These are phyloP conservation scores for Rhaphigaster nebulosa DNA, from an alignment of 2,888 invertebrate genomes.

Conservation along the genomic window DNA sequence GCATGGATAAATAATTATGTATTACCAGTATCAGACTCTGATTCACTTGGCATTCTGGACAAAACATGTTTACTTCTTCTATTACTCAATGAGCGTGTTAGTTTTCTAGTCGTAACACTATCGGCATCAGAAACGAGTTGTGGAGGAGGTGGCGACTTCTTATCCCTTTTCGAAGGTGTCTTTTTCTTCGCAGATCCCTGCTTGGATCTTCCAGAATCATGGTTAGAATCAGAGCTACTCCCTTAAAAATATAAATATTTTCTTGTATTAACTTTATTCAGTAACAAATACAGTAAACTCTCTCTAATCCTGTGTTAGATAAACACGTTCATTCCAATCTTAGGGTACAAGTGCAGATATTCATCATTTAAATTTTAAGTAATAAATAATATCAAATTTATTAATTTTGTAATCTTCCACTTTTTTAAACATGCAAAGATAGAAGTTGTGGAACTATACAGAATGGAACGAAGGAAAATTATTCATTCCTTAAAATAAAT, in stretches of 20 bases:
- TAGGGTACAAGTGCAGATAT: background rate
- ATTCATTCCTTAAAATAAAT: too few relatives aligned
- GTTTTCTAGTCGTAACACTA: slow-evolving; percentile 70
- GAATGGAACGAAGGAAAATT: too few relatives aligned
- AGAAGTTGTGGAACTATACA: too few relatives aligned
- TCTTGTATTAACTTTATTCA: background rate
- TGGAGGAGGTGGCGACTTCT: slow-evolving; percentile 64
- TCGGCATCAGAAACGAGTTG: slow-evolving; percentile 67
- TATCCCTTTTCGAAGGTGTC: slow-evolving; percentile 44
- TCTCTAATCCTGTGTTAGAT: background rate
- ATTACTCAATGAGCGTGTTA: slow-evolving; percentile 79
- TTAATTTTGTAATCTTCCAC: background rate
- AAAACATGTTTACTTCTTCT: slow-evolving; percentile 68
- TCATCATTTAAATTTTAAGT: background rate
- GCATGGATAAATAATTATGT: background rate
- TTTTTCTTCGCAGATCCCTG: slow-evolving; percentile 37
- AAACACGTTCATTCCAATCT: background rate
- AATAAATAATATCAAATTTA: background rate
- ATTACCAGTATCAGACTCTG: slow-evolving; percentile 67
- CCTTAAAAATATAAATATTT: slow-evolving; percentile 64
- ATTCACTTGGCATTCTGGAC: slow-evolving; percentile 66
- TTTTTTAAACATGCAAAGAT: background rate
- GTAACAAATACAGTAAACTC: background rate
- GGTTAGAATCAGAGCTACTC: slow-evolving; percentile 66
- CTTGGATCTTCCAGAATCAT: slow-evolving; percentile 67